Base-by-base conservation (phyloP, 2,113 vertebrate genomes). In the Psephotus haematonotus region DNA sequence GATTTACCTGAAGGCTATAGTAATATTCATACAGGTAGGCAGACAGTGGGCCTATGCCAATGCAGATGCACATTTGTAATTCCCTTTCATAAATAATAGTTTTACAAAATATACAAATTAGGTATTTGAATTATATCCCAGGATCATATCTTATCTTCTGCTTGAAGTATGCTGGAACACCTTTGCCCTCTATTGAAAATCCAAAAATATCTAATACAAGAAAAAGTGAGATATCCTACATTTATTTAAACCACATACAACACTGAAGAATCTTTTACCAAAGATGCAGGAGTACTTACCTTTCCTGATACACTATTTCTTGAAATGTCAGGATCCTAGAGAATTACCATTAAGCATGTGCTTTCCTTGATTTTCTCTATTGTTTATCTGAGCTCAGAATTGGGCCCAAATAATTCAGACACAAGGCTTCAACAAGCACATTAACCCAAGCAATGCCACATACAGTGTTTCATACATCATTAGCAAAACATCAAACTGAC, bases 311-410 rank as follows among this genome's bases (percentile, higher is more conserved):
- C 17, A 31, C 52, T 57, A 4, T 62, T 82, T 83, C 76, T 71
- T 62, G 53, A 93, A 94, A 93, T 75, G 41, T 65, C 69, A 84
- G 72, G 57, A 92, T 93, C 69, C 80, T 64, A 82, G 72, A 91
- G 80, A 96, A 89, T 82, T 91, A 31, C 60, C 65, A n/a, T 60
- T 88, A 81, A 88, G 33, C 33, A 68, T 6, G 9, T 20, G n/a
- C 41, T 79, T 95, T 81, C 28, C 49, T 35, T 62, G 69, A 82
- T 53, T 91, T 57, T 70, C 60, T 75, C 52, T 60, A 1, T 27
- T 81, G 53, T 84, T 89, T 80, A 59, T 50, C 70, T 86, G 47
- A 74, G 31, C 33, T 87, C n/a, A 82, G 55, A 70, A 82, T 37
- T 67, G 67, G 57, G 46, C 86, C 78, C 50, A 86, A 86, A 64